Base-by-base conservation (phyloP, 2,888 invertebrate species). In the Caenorhabditis sp. region DNA sequence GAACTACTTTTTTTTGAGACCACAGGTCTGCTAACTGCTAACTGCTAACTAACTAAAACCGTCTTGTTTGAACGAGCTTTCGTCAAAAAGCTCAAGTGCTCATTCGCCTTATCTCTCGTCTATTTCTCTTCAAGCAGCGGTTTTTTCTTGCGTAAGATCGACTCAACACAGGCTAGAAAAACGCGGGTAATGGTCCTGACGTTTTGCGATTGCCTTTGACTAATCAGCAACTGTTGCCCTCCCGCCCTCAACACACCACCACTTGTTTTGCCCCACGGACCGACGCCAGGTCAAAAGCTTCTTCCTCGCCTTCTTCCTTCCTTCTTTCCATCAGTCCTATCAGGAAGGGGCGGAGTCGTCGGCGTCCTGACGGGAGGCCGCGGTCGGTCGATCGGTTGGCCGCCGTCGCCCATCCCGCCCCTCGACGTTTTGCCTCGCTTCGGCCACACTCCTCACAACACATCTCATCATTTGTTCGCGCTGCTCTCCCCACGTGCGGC, bases 401-500 rank as follows among this genome's bases (percentile, higher is more conserved):
- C 65, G 72, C 60, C 35, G 76, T 28, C 76, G 76, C 76, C 76
- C 80, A 47, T 60, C 71, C 72, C 71, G 68, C 80, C 67, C 68
- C 72, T 71, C 47, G 55, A 53, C 71, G 55, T 44, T 79, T 58
- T 65, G 22, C 60, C 69, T 35, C 32, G 53, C 69, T 61, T 65
- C 70, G 64, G 62, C 79, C 61, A 70, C 78, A 65, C 60, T 64
- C 69, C 53, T 70, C 78, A 70, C 69, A 70, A 70, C 78, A 70
- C 11, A 4, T 69, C 78, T 70, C 78, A 76, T 76, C 76, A 76
- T 76, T 76, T 76, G 76, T 76, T 76, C 67, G 76, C 76, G 67
- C 76, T 76, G 76, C 76, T 76, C 76, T 76, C 76, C 67, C 76
- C 76, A 76, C 76, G 76, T 76, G 78, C 69, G 69, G 56, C 78